phyloP scores from a whole-genome alignment of 2,888 invertebrate genomes.

The Lasius fuliginosus region DNA sequence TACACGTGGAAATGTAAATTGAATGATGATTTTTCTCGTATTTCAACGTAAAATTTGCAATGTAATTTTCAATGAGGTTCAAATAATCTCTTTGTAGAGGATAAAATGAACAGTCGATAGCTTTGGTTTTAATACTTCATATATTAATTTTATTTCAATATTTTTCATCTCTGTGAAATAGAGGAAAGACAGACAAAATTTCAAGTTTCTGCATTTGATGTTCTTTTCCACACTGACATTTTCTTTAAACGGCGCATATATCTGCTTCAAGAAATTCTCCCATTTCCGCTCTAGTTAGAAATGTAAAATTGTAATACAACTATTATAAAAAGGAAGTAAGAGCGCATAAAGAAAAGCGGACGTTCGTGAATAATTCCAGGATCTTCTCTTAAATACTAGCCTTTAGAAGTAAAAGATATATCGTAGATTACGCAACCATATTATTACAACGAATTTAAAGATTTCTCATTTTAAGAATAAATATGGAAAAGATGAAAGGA shows the following conservation, averaged over 20 bases:
- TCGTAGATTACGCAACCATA: slow-evolving; percentile 1
- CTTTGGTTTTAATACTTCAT: slow-evolving; percentile 3
- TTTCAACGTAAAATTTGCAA: not conserved
- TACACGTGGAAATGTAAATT: not conserved
- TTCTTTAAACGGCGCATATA: slow-evolving; percentile 25
- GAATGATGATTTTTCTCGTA: not conserved
- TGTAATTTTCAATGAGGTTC: not conserved
- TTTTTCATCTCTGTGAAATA: not conserved
- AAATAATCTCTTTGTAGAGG: not conserved
- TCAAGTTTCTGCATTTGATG: slow-evolving; percentile 28
- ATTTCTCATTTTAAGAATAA: slow-evolving; percentile 36
- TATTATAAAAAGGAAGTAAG: slow-evolving; percentile 43
- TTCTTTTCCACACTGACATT: slow-evolving; percentile 23
- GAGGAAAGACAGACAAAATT: slow-evolving; percentile 7
- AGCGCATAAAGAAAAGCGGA: slow-evolving; percentile 4
- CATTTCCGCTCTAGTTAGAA: slow-evolving; percentile 49
- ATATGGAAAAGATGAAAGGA: not conserved
- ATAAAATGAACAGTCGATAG: not conserved
- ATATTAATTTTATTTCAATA: slow-evolving; percentile 34
- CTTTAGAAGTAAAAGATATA: slow-evolving; percentile 13
- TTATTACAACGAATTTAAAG: slow-evolving; percentile 4
- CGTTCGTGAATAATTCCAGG: slow-evolving; percentile 33
- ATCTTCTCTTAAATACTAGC: slow-evolving; percentile 19
- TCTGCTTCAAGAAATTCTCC: slow-evolving; percentile 37
- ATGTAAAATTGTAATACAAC: slow-evolving; percentile 45